A percentile compares a stretch with the other conserved stretches of the same genome.
These are phyloP conservation scores for Rhaphigaster nebulosa DNA, from an alignment of 2,888 invertebrate species.

Conservation along the genomic window DNA sequence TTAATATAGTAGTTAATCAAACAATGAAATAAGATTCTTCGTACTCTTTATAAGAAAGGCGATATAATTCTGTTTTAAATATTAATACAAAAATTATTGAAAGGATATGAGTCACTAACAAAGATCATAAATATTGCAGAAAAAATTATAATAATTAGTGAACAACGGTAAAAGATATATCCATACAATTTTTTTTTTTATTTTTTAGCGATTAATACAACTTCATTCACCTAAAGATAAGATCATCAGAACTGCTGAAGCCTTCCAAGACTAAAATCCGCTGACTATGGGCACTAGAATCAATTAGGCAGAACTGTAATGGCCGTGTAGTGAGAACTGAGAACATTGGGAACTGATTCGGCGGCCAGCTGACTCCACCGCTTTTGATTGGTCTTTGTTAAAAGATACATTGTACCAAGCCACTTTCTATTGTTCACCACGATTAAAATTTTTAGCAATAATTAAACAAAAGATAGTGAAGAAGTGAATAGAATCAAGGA, in stretches of 20 bases:
- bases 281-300: background rate
- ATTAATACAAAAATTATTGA: no score
- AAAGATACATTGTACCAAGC: background rate
- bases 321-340: background rate
- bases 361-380: background rate
- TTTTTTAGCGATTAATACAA: no score
- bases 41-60: no score
- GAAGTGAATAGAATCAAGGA: background rate
- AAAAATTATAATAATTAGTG: no score
- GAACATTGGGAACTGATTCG: background rate
- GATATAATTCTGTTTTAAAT: no score
- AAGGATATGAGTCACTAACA: no score
- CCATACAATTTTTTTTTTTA: no score
- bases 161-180: no score
- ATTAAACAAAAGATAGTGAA: background rate
- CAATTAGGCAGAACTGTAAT: slow-evolving; percentile 6
- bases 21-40: no score
- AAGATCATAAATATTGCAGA: no score
- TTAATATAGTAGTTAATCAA: no score
- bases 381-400: background rate
- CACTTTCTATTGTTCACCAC: background rate
- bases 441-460: background rate
- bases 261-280: background rate
- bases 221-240: background rate
- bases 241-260: background rate